Conservation (phyloP, 2,797 vertebrate species). For the Phataginus tricuspis region DNA sequence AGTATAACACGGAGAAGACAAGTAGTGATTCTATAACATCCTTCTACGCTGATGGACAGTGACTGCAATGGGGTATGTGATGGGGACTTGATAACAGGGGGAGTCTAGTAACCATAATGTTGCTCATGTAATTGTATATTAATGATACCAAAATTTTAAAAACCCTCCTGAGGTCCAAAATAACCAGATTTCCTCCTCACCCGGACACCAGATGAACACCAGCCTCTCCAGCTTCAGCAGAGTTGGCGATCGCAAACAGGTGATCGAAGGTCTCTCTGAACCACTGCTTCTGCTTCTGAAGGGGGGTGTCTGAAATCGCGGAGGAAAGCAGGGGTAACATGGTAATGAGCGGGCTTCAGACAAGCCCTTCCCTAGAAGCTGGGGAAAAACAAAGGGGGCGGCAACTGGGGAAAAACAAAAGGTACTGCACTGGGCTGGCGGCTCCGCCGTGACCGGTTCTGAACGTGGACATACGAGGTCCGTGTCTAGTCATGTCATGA, state of each 20-base stretch:
- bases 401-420: neutral
- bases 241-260: conserved; percentile 89
- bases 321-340: neutral
- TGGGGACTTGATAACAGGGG: too few relatives aligned
- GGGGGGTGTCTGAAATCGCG: conserved; percentile 85
- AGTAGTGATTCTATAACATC: too few relatives aligned
- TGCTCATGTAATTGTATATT: too few relatives aligned
- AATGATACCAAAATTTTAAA: neutral
- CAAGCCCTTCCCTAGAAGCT: neutral
- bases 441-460: neutral
- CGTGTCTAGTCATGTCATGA: neutral
- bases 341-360: neutral
- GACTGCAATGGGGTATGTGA: too few relatives aligned
- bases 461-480: neutral
- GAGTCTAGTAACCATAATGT: too few relatives aligned
- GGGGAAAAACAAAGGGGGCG: neutral
- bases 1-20: too few relatives aligned
- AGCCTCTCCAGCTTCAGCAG: conserved; percentile 88
- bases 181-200: conserved; percentile 82
- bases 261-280: conserved; percentile 93
- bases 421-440: neutral
- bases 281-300: conserved; percentile 90
- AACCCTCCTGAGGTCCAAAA: conserved; percentile 15
- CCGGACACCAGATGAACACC: conserved; percentile 93
- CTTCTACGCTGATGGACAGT: too few relatives aligned